Base-by-base conservation (phyloP, 2,797 vertebrate genomes). In the Acanthurus leucopareius region DNA sequence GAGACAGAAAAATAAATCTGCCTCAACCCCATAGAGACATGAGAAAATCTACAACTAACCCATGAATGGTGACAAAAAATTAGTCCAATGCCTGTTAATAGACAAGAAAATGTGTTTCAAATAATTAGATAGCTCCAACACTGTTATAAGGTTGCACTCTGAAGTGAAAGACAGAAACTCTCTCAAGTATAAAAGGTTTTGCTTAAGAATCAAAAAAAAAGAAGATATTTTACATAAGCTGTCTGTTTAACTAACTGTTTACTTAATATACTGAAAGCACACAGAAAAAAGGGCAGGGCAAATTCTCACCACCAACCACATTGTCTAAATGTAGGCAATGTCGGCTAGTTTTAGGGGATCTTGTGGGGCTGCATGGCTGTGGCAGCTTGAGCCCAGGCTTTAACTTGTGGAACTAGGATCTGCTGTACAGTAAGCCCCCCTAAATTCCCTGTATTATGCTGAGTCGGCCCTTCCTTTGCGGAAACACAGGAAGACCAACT, bases 401-500 rank as follows among this genome's bases (percentile, higher is more conserved):
- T 51, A 67, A 85, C 11, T 25, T 69, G 53, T 56, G 56, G 71
- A 79, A 60, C 73, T 59, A 64, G 65, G 58, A 80, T 60, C 59
- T 69, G 77, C 56, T 81, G 57, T 58, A 78, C 45, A 54, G 47
- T 89, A 83, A 83, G 53, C 83, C 62, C 63, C 72, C 45, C 17
- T 62, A 64, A 86, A 71, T 47, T 28, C 67, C 45, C 62, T 1
- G 52, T 66, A 22, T 78, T 71, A 13, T 79, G 89, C 84, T 74
- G 86, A 91, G 57, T 73, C 20, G 17, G 88, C 79, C 59, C 81
- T 89, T 90, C 79, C 87, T 87, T 64, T 86, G 67, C 79, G 83
- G 65, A 72, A 91, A 84, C 86, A 83, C 87, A 92, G 91, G 91
- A 95, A 91, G 85, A 79, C 69, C 49, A 38, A 69, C 70, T 65